Evolutionary conservation across 2,888 invertebrate species (phyloP).

Genomic region (Polyommatus icarus): DNA sequence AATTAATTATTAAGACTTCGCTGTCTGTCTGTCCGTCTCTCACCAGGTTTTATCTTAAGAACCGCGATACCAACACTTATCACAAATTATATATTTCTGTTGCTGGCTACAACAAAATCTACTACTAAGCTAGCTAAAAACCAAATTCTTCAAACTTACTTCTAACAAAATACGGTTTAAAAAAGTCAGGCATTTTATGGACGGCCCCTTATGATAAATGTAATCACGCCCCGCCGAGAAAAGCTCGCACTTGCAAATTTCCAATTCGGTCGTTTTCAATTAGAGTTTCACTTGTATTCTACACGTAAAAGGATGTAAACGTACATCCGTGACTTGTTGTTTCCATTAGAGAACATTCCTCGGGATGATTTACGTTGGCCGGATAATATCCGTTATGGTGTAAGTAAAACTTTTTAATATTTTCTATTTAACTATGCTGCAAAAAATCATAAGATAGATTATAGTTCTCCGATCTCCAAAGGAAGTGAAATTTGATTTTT

Average conservation of each 20-base stretch:
- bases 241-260: conserved; percentile 46
- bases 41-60: too few relatives aligned
- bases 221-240: conserved; percentile 42
- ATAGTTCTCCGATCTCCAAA: too few relatives aligned
- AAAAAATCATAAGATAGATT: too few relatives aligned
- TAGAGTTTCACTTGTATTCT: conserved; percentile 42
- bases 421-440: neutral
- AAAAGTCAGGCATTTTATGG: neutral
- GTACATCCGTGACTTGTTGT: neutral
- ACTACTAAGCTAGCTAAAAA: neutral
- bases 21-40: too few relatives aligned
- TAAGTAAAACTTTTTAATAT: neutral
- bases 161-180: too few relatives aligned
- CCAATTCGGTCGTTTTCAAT: conserved; percentile 45
- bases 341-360: conserved; percentile 19
- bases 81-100: too few relatives aligned
- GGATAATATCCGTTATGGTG: neutral
- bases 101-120: neutral
- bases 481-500: too few relatives aligned
- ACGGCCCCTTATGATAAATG: conserved; percentile 39
- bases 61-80: too few relatives aligned
- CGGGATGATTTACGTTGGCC: neutral
- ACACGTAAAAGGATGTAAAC: neutral
- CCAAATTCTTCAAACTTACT: too few relatives aligned
- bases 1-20: too few relatives aligned